Percentiles rank a stretch among this genome's conserved stretches.
These are phyloP conservation scores for Echeneis naucrates DNA, from an alignment of 2,797 vertebrate species.

Conservation along the genomic window DNA sequence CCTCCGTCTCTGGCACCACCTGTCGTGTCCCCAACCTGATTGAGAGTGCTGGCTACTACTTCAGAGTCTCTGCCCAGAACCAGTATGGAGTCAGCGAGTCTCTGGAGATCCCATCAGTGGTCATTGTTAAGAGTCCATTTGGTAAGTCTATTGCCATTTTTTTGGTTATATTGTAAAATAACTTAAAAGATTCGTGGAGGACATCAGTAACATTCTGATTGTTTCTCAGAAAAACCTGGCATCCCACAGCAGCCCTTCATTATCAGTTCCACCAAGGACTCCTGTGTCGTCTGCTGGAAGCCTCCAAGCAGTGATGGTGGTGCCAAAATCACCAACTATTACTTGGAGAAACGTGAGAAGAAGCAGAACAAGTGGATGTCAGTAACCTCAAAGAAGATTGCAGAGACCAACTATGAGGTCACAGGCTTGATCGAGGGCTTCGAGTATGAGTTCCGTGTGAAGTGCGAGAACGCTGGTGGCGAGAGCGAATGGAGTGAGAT, in stretches of 20 bases:
- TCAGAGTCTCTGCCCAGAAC: slow-evolving; percentile 98
- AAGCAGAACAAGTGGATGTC: slow-evolving; percentile 99
- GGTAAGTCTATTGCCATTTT: slow-evolving; percentile 87
- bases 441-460: slow-evolving; percentile 99
- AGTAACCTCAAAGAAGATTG: slow-evolving; percentile 91
- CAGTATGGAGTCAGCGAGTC: slow-evolving; percentile 95
- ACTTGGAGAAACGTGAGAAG: slow-evolving; percentile 97
- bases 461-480: slow-evolving; percentile 97
- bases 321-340: slow-evolving; percentile 95
- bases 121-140: slow-evolving; percentile 95
- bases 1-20: slow-evolving; percentile 91
- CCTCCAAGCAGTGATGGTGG: slow-evolving; percentile 95
- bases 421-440: slow-evolving; percentile 94
- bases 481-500: slow-evolving; percentile 98
- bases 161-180: background rate
- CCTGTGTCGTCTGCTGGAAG: slow-evolving; percentile 96
- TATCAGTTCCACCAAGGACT: slow-evolving; percentile 91
- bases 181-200: background rate
- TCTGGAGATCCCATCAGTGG: slow-evolving; percentile 92
- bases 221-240: slow-evolving; percentile 92
- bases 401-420: slow-evolving; percentile 91
- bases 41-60: slow-evolving; percentile 98
- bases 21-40: slow-evolving; percentile 94
- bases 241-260: slow-evolving; percentile 91
- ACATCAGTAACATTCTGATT: slow-evolving; percentile 26